phyloP scores from a whole-genome alignment of 1,140 invertebrate species.

The Drosophila tani region DNA sequence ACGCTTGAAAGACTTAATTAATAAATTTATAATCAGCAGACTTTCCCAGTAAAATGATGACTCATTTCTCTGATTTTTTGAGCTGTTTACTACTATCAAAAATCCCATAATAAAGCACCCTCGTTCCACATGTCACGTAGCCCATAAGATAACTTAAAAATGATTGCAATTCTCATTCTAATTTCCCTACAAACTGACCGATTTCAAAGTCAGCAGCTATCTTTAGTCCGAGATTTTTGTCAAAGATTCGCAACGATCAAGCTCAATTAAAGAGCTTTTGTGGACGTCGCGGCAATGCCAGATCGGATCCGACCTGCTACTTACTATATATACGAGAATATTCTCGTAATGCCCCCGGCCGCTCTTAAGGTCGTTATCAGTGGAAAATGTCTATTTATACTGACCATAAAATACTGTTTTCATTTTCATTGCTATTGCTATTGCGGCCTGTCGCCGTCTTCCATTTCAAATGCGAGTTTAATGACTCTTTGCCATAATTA shows the following conservation, averaged over 20 bases:
- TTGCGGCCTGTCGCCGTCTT: constrained; percentile 13
- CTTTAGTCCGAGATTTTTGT: constrained; percentile 33
- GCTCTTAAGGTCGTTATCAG: constrained; percentile 64
- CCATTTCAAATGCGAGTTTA: constrained; percentile 68
- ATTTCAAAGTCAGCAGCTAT: constrained; percentile 47
- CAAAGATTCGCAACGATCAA: constrained; percentile 51
- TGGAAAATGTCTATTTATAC: constrained; percentile 51
- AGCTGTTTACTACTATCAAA: background rate
- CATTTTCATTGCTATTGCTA: constrained; percentile 26
- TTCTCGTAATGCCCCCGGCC: constrained; percentile 4
- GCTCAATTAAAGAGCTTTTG: constrained; percentile 59
- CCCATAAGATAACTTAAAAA: constrained; percentile 13
- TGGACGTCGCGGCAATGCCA: constrained; percentile 38
- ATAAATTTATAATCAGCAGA: background rate
- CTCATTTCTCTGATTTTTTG: background rate
- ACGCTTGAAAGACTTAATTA: background rate
- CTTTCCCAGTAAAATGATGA: background rate
- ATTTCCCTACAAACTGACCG: constrained; percentile 35
- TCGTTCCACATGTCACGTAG: constrained; percentile 27
- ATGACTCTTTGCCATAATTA: constrained; percentile 63
- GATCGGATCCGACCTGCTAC: constrained; percentile 12
- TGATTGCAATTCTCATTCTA: constrained; percentile 62
- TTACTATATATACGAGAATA: background rate
- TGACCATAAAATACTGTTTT: constrained; percentile 49
- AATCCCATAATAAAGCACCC: background rate